phyloP scores from a whole-genome alignment of 2,113 vertebrate genomes.

The Poeciliopsis prolifica region DNA sequence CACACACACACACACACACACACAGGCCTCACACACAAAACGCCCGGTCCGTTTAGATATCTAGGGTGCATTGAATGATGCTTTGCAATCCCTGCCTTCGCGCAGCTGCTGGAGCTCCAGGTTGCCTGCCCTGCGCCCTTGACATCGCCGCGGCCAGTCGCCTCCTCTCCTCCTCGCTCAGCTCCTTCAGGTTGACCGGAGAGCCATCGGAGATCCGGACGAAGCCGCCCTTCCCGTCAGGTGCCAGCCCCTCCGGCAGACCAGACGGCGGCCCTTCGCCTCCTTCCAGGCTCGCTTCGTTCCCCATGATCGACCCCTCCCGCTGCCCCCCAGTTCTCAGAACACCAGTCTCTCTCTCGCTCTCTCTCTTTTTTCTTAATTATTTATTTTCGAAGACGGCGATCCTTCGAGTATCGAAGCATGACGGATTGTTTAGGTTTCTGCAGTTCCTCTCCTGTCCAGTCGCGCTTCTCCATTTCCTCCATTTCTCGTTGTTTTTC shows the following conservation, averaged over 20 bases:
- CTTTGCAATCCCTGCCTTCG: constrained; percentile 82
- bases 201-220: constrained; percentile 81
- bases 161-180: constrained; percentile 91
- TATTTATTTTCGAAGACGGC: constrained; percentile 59
- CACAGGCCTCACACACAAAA: not conserved
- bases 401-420: constrained; percentile 47
- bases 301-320: constrained; percentile 89
- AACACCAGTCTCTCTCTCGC: constrained; percentile 18
- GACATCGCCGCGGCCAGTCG: constrained; percentile 93
- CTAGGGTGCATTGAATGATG: constrained; percentile 9
- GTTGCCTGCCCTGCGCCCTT: constrained; percentile 92
- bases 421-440: constrained; percentile 49
- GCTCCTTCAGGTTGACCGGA: constrained; percentile 88
- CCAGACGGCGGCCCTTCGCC: constrained; percentile 84
- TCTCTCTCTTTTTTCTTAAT: not conserved
- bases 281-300: constrained; percentile 94
- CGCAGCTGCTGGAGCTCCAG: constrained; percentile 82
- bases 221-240: constrained; percentile 84
- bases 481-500: constrained; percentile 55
- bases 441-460: constrained; percentile 48
- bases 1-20: constrained; percentile 1
- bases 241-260: constrained; percentile 86
- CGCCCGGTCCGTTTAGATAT: constrained; percentile 1
- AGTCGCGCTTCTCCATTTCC: constrained; percentile 9
- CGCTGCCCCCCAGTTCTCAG: constrained; percentile 48